These are phyloP conservation scores for Phrynocephalus forsythii DNA, from an alignment of 2,797 vertebrate genomes.

Conservation along the genomic window DNA sequence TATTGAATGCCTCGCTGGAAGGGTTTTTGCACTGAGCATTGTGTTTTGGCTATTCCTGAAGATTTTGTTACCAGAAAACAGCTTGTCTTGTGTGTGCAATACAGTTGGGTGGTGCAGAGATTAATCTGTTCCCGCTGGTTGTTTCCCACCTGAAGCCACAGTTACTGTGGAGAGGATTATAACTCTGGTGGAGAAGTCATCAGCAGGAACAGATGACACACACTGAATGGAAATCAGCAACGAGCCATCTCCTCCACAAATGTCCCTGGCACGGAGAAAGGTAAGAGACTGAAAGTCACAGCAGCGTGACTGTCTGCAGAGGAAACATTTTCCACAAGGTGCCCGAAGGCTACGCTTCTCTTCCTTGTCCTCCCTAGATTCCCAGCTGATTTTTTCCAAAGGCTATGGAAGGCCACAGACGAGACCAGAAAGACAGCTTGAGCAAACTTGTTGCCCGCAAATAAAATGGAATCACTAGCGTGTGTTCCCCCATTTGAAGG, in stretches of 20 bases:
- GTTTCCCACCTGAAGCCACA: slow-evolving; percentile 67
- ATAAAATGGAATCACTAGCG: slow-evolving; percentile 29
- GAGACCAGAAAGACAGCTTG: slow-evolving; percentile 30
- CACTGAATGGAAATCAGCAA: slow-evolving; percentile 48
- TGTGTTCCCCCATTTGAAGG: slow-evolving; percentile 45
- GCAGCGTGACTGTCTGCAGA: slow-evolving; percentile 40
- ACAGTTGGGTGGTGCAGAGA: slow-evolving; percentile 17
- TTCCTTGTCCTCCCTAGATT: slow-evolving; percentile 17
- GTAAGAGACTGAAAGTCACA: slow-evolving; percentile 37
- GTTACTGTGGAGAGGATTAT: slow-evolving; percentile 70
- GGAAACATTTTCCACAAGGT: slow-evolving; percentile 42
- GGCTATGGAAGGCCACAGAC: neutral
- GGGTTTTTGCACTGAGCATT: neutral
- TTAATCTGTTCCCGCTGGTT: slow-evolving; percentile 64
- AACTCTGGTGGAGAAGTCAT: slow-evolving; percentile 67
- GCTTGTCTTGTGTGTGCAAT: neutral
- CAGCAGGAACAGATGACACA: slow-evolving; percentile 64
- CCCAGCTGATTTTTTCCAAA: slow-evolving; percentile 43
- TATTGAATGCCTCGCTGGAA: neutral
- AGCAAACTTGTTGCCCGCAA: slow-evolving; percentile 39
- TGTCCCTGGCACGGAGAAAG: slow-evolving; percentile 47
- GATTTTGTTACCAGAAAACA: slow-evolving; percentile 1
- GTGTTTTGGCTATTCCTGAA: slow-evolving; percentile 25
- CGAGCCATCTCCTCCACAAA: slow-evolving; percentile 58
- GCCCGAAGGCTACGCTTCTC: slow-evolving; percentile 25